These are phyloP conservation scores for Antedon bifida DNA, from an alignment of 35 echinoderm and acorn worm species.

Conservation along the genomic window DNA sequence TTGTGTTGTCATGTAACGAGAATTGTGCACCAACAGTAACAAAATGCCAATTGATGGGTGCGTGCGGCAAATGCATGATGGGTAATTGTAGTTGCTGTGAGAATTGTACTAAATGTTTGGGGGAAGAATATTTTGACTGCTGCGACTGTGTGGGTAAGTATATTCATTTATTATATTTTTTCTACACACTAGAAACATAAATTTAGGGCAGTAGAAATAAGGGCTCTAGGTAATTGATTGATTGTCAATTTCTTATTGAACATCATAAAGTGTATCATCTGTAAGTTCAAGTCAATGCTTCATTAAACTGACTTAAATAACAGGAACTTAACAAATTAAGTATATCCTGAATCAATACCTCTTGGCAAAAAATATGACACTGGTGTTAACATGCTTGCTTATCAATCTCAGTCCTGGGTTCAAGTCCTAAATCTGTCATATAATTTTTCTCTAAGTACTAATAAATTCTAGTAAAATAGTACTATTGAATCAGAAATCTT, in stretches of 20 bases:
- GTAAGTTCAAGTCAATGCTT: background rate
- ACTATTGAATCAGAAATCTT: no score
- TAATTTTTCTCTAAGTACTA: no score
- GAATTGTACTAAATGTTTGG: slow-evolving; percentile 10
- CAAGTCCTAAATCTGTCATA: no score
- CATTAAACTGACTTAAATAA: background rate
- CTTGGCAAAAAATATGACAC: background rate
- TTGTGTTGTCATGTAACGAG: slow-evolving; percentile 3
- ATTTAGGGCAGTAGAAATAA: background rate
- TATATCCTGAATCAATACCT: background rate
- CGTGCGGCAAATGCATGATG: background rate
- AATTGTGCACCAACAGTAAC: background rate
- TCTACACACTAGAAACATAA: no score
- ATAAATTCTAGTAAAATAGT: no score
- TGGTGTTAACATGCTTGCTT: no score
- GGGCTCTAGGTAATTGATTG: background rate
- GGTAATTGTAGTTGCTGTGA: slow-evolving; percentile 1
- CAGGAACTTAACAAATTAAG: background rate
- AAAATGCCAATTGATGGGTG: background rate
- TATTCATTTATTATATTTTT: background rate
- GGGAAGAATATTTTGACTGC: background rate
- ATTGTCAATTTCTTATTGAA: background rate
- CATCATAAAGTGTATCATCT: background rate
- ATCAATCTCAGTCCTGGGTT: no score
- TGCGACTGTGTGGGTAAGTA: slow-evolving; percentile 15